phyloP scores from a whole-genome alignment of 2,888 invertebrate species.

The Temnothorax rugatulus region DNA sequence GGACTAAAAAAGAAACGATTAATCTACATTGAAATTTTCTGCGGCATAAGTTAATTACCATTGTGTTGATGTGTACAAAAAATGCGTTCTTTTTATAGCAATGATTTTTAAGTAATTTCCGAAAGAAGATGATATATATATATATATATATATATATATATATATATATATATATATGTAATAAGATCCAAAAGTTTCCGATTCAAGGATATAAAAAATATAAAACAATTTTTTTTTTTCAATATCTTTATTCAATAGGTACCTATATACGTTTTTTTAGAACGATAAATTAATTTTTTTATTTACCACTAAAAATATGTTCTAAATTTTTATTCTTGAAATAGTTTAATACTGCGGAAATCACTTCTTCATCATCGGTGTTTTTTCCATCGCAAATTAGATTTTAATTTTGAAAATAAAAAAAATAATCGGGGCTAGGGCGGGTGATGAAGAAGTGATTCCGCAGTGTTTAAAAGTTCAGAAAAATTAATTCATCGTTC shows the following conservation, averaged over 20 bases:
- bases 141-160: too few species aligned
- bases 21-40: neutral
- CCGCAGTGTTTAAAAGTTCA: neutral
- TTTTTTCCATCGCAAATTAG: neutral
- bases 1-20: neutral
- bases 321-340: neutral
- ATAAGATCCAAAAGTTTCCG: too few species aligned
- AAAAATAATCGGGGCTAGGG: neutral
- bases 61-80: neutral
- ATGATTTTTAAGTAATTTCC: neutral
- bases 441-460: neutral
- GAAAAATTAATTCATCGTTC: neutral
- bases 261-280: neutral
- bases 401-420: neutral
- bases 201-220: too few species aligned
- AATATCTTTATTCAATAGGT: too few species aligned
- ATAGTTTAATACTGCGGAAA: neutral
- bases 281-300: neutral
- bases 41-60: neutral
- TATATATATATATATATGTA: too few species aligned
- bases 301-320: neutral
- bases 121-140: too few species aligned
- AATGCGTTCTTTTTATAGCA: neutral
- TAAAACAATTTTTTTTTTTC: too few species aligned
- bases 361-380: neutral